phyloP scores from a whole-genome alignment of 2,797 vertebrate genomes.

The Syngnathus acus region DNA sequence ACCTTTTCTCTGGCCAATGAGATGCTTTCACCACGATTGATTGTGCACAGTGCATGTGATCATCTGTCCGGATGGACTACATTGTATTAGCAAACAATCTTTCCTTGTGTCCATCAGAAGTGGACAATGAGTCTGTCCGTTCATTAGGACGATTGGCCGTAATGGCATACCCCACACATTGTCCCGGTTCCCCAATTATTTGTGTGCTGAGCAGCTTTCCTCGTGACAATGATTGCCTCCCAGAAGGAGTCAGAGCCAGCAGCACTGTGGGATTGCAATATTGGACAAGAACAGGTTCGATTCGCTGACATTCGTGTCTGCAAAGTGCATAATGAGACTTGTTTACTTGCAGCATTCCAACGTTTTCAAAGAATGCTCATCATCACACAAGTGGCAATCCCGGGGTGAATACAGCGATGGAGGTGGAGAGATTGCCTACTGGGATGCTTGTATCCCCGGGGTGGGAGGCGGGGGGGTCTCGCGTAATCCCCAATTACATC shows the following conservation, averaged over 20 bases:
- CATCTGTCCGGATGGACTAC: slow-evolving; percentile 6
- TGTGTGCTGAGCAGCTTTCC: slow-evolving; percentile 50
- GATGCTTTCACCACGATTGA: slow-evolving; percentile 24
- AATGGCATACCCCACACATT: slow-evolving; percentile 57
- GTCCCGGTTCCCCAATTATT: slow-evolving; percentile 62
- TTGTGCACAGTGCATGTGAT: slow-evolving; percentile 20
- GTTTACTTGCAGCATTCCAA: slow-evolving; percentile 4
- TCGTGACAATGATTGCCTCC: slow-evolving; percentile 59
- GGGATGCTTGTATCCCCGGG: background rate
- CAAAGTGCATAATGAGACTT: slow-evolving; percentile 30
- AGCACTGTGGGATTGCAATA: slow-evolving; percentile 31
- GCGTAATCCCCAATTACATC: background rate
- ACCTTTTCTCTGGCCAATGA: background rate
- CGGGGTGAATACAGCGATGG: background rate
- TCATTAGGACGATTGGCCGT: slow-evolving; percentile 62
- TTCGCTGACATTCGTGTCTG: slow-evolving; percentile 18
- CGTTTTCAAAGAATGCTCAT: background rate
- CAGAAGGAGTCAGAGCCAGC: slow-evolving; percentile 32
- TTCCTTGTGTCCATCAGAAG: slow-evolving; percentile 32
- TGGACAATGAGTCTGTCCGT: slow-evolving; percentile 42
- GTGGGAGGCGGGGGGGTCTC: background rate
- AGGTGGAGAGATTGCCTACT: background rate
- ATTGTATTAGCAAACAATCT: slow-evolving; percentile 10
- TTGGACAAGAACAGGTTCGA: slow-evolving; percentile 30
- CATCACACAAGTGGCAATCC: background rate